Base-by-base conservation (phyloP, 2,113 vertebrate species). In the Eulacestoma nigropectus region DNA sequence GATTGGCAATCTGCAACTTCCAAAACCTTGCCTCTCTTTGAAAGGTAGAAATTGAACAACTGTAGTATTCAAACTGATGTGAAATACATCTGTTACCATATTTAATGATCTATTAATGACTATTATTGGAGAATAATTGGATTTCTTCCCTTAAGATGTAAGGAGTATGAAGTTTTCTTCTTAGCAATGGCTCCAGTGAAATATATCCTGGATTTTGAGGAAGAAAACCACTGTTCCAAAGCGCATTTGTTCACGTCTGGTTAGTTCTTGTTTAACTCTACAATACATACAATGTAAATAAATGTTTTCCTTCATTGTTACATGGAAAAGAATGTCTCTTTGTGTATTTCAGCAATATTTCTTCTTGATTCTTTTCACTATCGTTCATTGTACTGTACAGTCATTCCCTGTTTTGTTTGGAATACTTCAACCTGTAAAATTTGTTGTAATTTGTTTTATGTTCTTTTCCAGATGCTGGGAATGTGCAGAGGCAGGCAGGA, bases 361-460 rank as follows among this genome's bases (percentile, higher is more conserved):
- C 29, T 46, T 37, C 49, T 60, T 42, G 13, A 41, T 55, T 74
- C 23, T 81, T 57, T 80, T 57, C 50, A 47, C 27, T 16, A 37
- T 33, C 1, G 0, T 50, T 32, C 13, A 5, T 11, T 6, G 4
- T 35, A 49, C 22, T 6, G 23, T 10, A 26, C 7, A 35, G 33
- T 13, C 42, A 33, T 64, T 87, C 10, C 16, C 41, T 33, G 29
- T 15, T 93, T 72, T 5, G 2, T 79, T 79, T 83, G 0, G 0
- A 77, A n/a, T 29, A 37, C 9, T 73, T 83, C 37, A 83, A 9
- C 17, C 32, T 30, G 41, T 79, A 53, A 75, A 41, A 88, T 57
- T 16, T 41, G 17, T 29, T 49, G 32, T 8, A 49, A 39, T 59
- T 78, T 2, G 4, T 23, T 90, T 69, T 29, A 41, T 30, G 14